Evolutionary conservation across 2,113 vertebrate species (phyloP), one percentile per base, ranked within the genome.

Genomic region (Indri indri): DNA sequence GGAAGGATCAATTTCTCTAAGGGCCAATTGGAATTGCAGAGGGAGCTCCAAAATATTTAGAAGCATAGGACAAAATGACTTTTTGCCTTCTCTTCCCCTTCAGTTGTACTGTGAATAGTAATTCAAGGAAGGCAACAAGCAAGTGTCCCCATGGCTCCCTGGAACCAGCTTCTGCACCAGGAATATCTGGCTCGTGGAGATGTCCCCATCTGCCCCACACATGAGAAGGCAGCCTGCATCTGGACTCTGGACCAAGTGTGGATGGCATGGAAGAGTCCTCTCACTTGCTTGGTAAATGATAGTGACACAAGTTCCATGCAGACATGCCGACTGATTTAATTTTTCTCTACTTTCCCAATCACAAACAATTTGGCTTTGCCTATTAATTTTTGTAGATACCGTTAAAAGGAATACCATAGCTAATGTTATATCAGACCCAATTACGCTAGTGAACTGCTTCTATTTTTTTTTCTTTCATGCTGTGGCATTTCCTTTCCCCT

Each of bases 401-500:
- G 94, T 98, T 98, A 98, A 98, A 98, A 98, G 97, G 97, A 98
- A 71, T 98, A 95, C 97, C 96, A 93, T 97, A 97, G 96, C 98
- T 97, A 97, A 98, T 96, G 93, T 98, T 98, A 95, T 98, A 98
- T 98, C 98, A 97, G 98, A 95, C 97, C 98, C 98, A 98, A 99
- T 99, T 98, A 98, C 93, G 65, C 90, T 57, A 98, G 96, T 95
- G 98, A 76, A 76, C 97, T 96, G 97, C 97, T 98, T 97, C 97
- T 98, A 88, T 97, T 98, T 98, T 98, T 98, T 98, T 98, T 98
- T 98, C 97, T 98, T 98, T 98, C 99, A 99, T 99, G 98, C 98
- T 99, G 98, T 98, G 98, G 98, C 98, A 99, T 99, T 99, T 99
- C 99, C 98, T 99, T 98, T 99, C 97, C 98, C 98, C 98, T 98